Evolutionary conservation across 2,113 vertebrate species (phyloP).

Genomic region (Gorsachius goisagi): DNA sequence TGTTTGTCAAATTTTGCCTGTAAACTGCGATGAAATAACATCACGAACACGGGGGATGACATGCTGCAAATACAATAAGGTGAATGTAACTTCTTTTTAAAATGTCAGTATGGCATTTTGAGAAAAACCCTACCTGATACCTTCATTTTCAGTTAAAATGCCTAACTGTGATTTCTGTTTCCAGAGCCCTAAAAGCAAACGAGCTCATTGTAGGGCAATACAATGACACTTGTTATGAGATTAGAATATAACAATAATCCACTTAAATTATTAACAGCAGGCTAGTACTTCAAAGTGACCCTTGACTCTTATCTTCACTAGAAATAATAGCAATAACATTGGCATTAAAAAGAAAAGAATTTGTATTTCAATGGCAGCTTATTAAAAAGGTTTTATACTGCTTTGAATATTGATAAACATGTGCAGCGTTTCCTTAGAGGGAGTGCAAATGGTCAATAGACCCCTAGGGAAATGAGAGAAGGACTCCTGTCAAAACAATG

Average conservation of each 20-base stretch:
- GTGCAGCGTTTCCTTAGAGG: not conserved
- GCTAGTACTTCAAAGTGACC: slow-evolving; percentile 33
- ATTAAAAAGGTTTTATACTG: not conserved
- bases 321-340: not conserved
- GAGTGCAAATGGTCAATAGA: not conserved
- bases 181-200: not conserved
- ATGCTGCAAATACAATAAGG: not conserved
- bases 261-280: slow-evolving; percentile 40
- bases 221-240: not conserved
- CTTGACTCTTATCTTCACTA: not conserved
- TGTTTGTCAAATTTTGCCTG: not conserved
- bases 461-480: not conserved
- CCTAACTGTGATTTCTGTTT: not conserved
- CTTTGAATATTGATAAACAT: not conserved
- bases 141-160: not conserved
- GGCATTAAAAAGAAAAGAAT: not conserved
- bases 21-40: not conserved
- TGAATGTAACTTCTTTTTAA: not conserved
- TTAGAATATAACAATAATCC: slow-evolving; percentile 14
- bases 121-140: not conserved
- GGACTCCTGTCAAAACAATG: not conserved
- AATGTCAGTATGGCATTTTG: slow-evolving; percentile 22
- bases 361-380: not conserved
- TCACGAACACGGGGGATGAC: not conserved
- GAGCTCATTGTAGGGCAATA: not conserved